These are phyloP conservation scores for Parapristionchus giblindavisi DNA, from an alignment of 2,888 invertebrate species.

Conservation along the genomic window DNA sequence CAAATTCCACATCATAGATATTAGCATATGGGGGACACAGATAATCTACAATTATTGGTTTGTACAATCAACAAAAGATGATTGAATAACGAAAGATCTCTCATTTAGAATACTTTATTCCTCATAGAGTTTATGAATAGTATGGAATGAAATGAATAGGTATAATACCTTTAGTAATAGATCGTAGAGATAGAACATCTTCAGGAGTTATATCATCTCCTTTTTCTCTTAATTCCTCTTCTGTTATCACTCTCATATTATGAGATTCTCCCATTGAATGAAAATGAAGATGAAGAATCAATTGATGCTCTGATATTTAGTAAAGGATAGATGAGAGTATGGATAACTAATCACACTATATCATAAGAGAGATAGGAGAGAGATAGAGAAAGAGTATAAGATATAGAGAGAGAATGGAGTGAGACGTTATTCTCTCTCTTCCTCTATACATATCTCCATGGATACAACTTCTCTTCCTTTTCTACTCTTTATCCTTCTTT, in stretches of 20 bases:
- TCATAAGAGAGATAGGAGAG: too few relatives aligned
- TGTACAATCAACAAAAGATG: too few relatives aligned
- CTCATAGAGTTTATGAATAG: neutral
- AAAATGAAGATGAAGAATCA: neutral
- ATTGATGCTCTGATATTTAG: too few relatives aligned
- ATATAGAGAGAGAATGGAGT: too few relatives aligned
- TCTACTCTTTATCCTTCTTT: too few relatives aligned
- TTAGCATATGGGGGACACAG: constrained; percentile 94
- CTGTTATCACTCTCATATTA: constrained; percentile 30
- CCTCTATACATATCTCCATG: too few relatives aligned
- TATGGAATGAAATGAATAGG: neutral
- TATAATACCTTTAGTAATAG: constrained; percentile 32
- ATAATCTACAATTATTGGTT: constrained; percentile 80
- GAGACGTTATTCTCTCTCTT: too few relatives aligned
- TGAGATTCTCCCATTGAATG: constrained; percentile 20
- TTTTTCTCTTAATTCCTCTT: constrained; percentile 31
- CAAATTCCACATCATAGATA: constrained; percentile 96
- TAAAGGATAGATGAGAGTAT: too few relatives aligned
- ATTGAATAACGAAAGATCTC: neutral
- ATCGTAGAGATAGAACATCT: constrained; percentile 26
- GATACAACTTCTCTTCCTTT: too few relatives aligned
- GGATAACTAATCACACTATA: too few relatives aligned
- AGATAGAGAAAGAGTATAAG: too few relatives aligned
- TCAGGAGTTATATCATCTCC: constrained; percentile 32
- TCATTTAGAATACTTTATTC: neutral